Evolutionary conservation across 30 jellyfish, hydroid and myxozoan genomes (phyloP).

Genomic region (Aurelia aurita complex sp. Pacific): DNA sequence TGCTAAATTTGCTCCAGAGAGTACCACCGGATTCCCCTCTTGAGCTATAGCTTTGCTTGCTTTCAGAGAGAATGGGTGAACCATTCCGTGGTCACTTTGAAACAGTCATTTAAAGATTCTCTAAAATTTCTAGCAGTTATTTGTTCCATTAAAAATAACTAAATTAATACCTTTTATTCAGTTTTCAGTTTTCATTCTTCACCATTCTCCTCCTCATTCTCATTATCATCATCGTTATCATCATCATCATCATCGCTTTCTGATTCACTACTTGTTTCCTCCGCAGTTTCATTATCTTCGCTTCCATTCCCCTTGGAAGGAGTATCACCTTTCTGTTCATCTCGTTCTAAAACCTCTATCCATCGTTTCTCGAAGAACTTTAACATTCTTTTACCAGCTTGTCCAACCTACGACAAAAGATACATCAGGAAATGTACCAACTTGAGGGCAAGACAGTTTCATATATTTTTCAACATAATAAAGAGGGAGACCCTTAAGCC

Average conservation of each 20-base stretch:
- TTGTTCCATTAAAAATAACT: neutral
- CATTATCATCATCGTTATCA: constrained; percentile 11
- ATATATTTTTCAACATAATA: too few species aligned
- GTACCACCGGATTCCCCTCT: too few species aligned
- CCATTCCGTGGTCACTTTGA: too few species aligned
- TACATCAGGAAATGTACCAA: neutral
- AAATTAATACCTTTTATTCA: neutral
- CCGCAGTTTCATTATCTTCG: constrained; percentile 40
- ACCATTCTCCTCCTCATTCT: constrained; percentile 17
- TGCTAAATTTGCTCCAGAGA: too few species aligned
- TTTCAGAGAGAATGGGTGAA: too few species aligned
- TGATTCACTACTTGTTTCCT: constrained; percentile 39
- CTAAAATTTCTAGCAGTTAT: neutral
- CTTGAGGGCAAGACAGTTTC: too few species aligned
- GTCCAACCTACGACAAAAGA: constrained; percentile 82
- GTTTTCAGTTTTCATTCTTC: neutral
- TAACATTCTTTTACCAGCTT: constrained; percentile 95
- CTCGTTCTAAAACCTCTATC: constrained; percentile 65
- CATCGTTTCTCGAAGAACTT: constrained; percentile 90
- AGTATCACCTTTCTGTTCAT: constrained; percentile 14
- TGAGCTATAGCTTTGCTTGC: too few species aligned
- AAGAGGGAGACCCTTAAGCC: too few species aligned
- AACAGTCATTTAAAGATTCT: too few species aligned
- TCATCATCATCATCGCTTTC: constrained; percentile 51
- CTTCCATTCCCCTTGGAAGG: constrained; percentile 25